A percentile compares a stretch with the other conserved stretches of the same genome.
Evolutionary conservation across 1,140 invertebrate species (phyloP).

Genomic region (Drosophila kohkoa): DNA sequence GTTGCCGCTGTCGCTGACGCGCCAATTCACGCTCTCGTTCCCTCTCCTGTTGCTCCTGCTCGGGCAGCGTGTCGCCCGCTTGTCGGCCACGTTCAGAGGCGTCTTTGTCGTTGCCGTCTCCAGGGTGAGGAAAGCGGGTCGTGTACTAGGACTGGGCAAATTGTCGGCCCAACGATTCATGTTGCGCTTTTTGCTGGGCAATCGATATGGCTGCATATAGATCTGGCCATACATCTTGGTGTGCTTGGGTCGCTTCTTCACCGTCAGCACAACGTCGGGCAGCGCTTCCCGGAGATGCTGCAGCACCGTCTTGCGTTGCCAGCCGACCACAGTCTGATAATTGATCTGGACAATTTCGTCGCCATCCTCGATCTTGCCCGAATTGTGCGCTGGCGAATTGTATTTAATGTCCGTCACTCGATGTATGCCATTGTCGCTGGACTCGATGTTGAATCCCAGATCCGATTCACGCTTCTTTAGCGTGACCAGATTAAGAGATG

Average conservation of each 20-base stretch:
- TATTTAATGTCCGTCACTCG: slow-evolving; percentile 92
- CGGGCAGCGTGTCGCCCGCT: slow-evolving; percentile 4
- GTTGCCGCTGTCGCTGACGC: neutral
- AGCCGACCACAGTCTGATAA: slow-evolving; percentile 96
- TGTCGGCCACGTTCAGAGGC: slow-evolving; percentile 52
- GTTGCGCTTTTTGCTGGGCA: slow-evolving; percentile 91
- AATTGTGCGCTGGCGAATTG: slow-evolving; percentile 93
- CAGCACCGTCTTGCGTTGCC: slow-evolving; percentile 93
- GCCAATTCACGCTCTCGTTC: neutral
- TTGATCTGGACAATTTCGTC: slow-evolving; percentile 97
- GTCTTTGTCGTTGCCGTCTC: slow-evolving; percentile 87
- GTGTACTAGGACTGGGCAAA: slow-evolving; percentile 87
- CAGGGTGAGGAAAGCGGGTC: slow-evolving; percentile 87
- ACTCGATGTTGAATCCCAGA: slow-evolving; percentile 93
- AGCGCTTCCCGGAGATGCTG: slow-evolving; percentile 91
- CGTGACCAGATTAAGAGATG: slow-evolving; percentile 93
- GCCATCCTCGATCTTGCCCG: slow-evolving; percentile 95
- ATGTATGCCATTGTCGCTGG: slow-evolving; percentile 94
- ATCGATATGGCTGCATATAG: slow-evolving; percentile 91
- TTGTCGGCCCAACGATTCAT: slow-evolving; percentile 88
- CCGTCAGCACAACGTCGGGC: slow-evolving; percentile 92
- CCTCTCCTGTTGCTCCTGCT: slow-evolving; percentile 8
- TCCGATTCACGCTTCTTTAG: slow-evolving; percentile 93
- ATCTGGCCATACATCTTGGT: slow-evolving; percentile 93
- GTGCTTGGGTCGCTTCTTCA: slow-evolving; percentile 94